Conservation (phyloP, 2,113 vertebrate species). For the Carassius carassius region DNA sequence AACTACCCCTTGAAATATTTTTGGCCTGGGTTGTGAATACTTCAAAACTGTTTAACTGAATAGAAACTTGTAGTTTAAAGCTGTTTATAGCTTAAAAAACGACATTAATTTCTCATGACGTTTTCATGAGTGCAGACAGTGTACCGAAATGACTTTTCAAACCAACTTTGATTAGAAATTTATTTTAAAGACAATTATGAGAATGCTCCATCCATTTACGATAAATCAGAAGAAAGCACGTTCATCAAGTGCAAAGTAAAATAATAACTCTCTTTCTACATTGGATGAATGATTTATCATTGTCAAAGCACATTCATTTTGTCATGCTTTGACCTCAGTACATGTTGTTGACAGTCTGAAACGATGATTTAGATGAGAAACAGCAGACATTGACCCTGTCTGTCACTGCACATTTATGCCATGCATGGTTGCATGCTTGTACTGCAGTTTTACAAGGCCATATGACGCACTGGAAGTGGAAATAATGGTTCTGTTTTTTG, state of each 20-base stretch:
- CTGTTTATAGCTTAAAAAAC: slow-evolving; percentile 5
- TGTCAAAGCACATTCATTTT: neutral
- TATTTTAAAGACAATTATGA: slow-evolving; percentile 4
- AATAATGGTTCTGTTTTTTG: neutral
- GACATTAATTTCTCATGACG: neutral
- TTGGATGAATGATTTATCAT: slow-evolving; percentile 14
- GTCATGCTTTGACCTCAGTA: slow-evolving; percentile 13
- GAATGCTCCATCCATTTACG: neutral
- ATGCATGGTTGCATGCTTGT: slow-evolving; percentile 21
- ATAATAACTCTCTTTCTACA: slow-evolving; percentile 1
- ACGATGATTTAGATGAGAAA: slow-evolving; percentile 5
- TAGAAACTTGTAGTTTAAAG: neutral
- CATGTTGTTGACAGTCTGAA: slow-evolving; percentile 21
- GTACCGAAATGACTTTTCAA: neutral
- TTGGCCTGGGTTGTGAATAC: neutral
- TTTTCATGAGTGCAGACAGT: slow-evolving; percentile 12
- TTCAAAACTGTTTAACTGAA: neutral
- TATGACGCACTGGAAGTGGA: neutral
- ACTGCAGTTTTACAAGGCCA: slow-evolving; percentile 32
- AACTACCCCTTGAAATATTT: neutral
- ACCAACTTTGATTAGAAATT: slow-evolving; percentile 12
- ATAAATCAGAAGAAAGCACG: neutral
- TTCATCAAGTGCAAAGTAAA: neutral
- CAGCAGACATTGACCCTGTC: neutral
- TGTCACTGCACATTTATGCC: slow-evolving; percentile 24